Base-by-base conservation (phyloP, 2,113 vertebrate genomes). In the Epinephelus lanceolatus region DNA sequence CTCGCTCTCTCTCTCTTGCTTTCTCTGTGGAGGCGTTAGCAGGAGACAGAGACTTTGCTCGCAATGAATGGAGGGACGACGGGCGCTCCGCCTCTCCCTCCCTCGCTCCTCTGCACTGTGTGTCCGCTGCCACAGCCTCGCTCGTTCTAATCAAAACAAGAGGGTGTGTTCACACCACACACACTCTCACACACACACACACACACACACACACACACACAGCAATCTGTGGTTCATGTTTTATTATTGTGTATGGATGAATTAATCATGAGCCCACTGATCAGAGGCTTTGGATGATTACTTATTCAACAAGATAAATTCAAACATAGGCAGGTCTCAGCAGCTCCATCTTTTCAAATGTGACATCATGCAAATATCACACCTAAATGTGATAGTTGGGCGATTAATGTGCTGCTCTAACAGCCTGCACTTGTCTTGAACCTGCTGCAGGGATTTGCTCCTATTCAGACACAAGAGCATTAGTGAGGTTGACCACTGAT, bases 31-130 rank as follows among this genome's bases (percentile, higher is more conserved):
- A 63, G 74, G 19, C 1, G 14, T 71, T 0, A 80, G 90, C 78
- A 84, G 37, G 42, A 62, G 81, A 80, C 71, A 80, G 78, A 89
- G 75, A 65, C 47, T 86, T 85, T 74, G 74, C 86, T 93, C 57
- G 71, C 86, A 49, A 93, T 95, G 95, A 95, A 95, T 95, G 95
- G 91, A 89, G 81, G 66, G 21, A 77, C 84, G 51, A 78, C 17
- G 17, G 11, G 19, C 42, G 15, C 14, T 33, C 33, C 18, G 19
- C 11, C 2, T 14, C 37, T 14, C 25, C 13, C 53, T 19, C 55
- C 9, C 19, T 23, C 61, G 0, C 13, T 15, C 47, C 30, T 30
- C 3, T 27, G 27, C 68, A 40, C 71, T 27, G 63, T 30, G 63
- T 40, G 55, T 33, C 62, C 57, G 1, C 51, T 60, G 1, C 55